Evolutionary conservation across 2,797 vertebrate species (phyloP), one percentile per base, ranked within the genome.

Genomic region (Tolypeutes matacus): DNA sequence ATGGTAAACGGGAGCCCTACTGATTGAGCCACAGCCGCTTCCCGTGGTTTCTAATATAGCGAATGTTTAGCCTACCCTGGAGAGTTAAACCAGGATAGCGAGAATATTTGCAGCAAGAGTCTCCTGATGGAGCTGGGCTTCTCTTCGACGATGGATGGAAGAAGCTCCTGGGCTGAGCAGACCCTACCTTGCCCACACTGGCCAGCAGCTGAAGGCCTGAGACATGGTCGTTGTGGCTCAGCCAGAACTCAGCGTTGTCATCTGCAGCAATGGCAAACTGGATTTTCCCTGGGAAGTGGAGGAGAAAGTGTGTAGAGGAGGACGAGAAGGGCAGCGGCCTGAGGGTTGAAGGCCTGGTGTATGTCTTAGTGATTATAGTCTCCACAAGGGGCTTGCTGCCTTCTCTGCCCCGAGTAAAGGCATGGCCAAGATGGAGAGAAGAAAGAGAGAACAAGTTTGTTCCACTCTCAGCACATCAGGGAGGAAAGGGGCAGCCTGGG

Each of bases 181-280:
- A 53, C 23, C 88, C 93, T 98, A 99, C 99, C 99, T 98, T 99
- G 97, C 99, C 99, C 91, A 99, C 99, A 84, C 98, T 98, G 75
- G 99, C 99, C 95, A 99, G 91, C 92, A 99, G 98, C 93, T 98
- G 97, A 89, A 99, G 92, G 85, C 99, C 98, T 20, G 98, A 97
- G 20, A 99, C 99, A 93, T 98, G 98, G 42, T 99, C 98, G 42
- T 99, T 98, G 6, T 77, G 89, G 95, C 99, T 99, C 96, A 99
- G 98, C 99, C 99, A 99, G 96, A 99, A 99, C 91, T 99, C 99
- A 0, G 99, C 99, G 93, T 99, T 99, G 98, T 99, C 99, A 81
- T 99, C 99, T 0, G 99, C 99, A 93, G 99, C 99, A 87, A 99
- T 97, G 60, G 99, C 99, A 98, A 99, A 99, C 97, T 99, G 98